Conservation (phyloP, 1,140 invertebrate genomes). For the Contarinia nasturtii region DNA sequence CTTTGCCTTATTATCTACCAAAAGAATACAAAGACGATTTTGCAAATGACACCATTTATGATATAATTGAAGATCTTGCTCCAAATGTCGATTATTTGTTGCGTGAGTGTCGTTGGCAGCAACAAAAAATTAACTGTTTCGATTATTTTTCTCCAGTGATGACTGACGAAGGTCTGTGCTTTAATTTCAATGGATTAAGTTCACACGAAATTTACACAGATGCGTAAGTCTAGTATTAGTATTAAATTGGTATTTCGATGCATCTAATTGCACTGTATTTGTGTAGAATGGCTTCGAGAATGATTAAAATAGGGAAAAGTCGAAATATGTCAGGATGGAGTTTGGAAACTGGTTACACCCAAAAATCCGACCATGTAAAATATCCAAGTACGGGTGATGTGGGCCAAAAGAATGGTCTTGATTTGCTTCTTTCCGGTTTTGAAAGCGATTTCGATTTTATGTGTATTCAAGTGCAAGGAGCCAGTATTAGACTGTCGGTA, state of each 20-base stretch:
- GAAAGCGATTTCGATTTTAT: no score
- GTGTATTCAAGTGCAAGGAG: no score
- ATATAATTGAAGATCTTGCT: background rate
- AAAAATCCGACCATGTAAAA: background rate
- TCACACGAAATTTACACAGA: background rate
- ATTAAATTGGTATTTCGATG: background rate
- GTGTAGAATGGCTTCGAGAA: background rate
- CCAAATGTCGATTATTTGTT: background rate
- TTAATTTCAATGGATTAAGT: background rate
- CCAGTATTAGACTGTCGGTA: no score
- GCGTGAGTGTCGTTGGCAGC: background rate
- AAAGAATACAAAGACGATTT: background rate
- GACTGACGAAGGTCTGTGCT: background rate
- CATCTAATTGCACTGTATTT: background rate
- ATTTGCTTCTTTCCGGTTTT: background rate
- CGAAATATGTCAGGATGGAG: background rate
- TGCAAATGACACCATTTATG: background rate
- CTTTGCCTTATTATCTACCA: background rate
- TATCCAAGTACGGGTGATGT: background rate
- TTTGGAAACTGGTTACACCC: background rate
- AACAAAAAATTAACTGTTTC: background rate
- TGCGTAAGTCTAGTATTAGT: background rate
- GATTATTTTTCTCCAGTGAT: background rate
- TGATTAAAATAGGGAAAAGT: background rate
- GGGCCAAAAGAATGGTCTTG: background rate